Conservation (phyloP, 1,140 invertebrate genomes). For the Pseudomyrmex sp. region DNA sequence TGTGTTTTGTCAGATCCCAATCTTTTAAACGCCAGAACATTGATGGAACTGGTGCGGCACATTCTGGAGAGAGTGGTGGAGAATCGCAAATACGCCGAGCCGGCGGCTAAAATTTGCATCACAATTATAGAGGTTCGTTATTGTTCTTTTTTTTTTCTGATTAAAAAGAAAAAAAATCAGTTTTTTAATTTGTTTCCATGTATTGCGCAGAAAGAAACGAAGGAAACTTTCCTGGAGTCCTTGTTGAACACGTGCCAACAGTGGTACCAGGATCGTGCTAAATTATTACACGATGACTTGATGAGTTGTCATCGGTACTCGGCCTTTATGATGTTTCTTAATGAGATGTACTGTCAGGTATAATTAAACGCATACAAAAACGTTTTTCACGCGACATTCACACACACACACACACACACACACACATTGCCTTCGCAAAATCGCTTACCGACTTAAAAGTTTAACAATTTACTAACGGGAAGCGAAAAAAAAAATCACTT, state of each 20-base stretch:
- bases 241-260: constrained; percentile 95
- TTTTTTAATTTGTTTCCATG: neutral
- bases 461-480: no score
- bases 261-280: constrained; percentile 94
- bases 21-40: constrained; percentile 89
- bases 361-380: constrained; percentile 3
- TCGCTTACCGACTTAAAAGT: no score
- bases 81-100: constrained; percentile 90
- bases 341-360: constrained; percentile 94
- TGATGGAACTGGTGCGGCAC: constrained; percentile 94
- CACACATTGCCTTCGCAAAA: no score
- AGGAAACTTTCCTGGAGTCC: constrained; percentile 95
- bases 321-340: constrained; percentile 94
- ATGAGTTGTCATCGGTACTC: constrained; percentile 83
- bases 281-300: constrained; percentile 84
- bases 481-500: no score
- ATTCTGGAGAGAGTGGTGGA: constrained; percentile 92
- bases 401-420: no score
- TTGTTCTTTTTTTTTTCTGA: constrained; percentile 15
- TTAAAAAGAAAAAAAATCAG: no score
- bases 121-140: constrained; percentile 90
- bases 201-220: constrained; percentile 90
- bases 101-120: constrained; percentile 93
- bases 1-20: constrained; percentile 88
- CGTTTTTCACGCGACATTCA: no score